phyloP scores from a whole-genome alignment of 1,140 invertebrate species.

The Pemphigus obesinymphae region DNA sequence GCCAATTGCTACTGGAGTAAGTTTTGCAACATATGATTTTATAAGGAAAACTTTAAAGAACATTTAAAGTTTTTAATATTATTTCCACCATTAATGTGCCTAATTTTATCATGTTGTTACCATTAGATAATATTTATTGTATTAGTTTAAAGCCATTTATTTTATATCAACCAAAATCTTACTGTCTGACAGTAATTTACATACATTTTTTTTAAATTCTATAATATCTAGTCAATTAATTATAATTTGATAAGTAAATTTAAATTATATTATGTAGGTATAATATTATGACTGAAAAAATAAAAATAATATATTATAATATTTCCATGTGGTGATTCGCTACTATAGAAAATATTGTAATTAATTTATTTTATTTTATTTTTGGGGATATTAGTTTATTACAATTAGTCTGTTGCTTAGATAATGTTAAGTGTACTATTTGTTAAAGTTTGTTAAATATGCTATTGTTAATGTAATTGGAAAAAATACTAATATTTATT shows the following conservation, averaged over 20 bases:
- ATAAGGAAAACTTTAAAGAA: constrained; percentile 60
- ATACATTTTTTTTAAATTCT: not conserved
- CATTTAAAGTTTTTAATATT: constrained; percentile 7
- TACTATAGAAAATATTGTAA: not conserved
- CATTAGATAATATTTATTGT: constrained; percentile 1
- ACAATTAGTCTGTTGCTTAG: not conserved
- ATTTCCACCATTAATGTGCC: constrained; percentile 2
- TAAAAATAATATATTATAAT: not conserved
- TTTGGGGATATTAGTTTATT: not conserved
- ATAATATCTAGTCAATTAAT: constrained; percentile 23
- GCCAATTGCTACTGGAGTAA: constrained; percentile 95
- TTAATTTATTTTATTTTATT: not conserved
- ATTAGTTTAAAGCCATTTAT: not conserved
- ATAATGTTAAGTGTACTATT: not conserved
- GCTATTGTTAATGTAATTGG: not conserved
- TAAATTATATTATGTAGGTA: not conserved
- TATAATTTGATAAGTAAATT: not conserved
- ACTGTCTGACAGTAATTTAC: not conserved
- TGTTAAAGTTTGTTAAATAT: not conserved
- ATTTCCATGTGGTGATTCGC: not conserved
- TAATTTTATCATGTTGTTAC: constrained; percentile 21
- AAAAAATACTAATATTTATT: not conserved
- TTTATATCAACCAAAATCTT: not conserved
- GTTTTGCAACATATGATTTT: constrained; percentile 91
- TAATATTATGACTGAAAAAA: not conserved